A percentile compares a stretch with the other conserved stretches of the same genome.
Conservation (phyloP, 2,797 vertebrate species). For the Lepilemur septentrionalis region DNA sequence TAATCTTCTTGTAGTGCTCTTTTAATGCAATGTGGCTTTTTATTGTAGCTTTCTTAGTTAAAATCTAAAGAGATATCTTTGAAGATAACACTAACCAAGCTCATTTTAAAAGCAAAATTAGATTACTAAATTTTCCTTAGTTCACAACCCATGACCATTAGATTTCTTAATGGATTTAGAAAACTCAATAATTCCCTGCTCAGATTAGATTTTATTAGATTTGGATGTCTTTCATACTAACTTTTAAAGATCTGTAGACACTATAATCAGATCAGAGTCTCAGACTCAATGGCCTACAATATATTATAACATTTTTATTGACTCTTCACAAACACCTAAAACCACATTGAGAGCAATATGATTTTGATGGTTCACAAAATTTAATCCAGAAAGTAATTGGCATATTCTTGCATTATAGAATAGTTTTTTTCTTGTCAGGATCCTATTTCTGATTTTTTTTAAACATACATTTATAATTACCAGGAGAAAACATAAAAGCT, state of each 20-base stretch:
- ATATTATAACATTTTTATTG: slow-evolving; percentile 75
- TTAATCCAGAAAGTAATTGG: slow-evolving; percentile 61
- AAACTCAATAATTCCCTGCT: slow-evolving; percentile 80
- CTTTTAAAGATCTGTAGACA: slow-evolving; percentile 83
- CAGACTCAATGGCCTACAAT: slow-evolving; percentile 73
- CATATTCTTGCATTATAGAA: background rate
- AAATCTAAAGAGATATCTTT: slow-evolving; percentile 52
- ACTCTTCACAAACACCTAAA: slow-evolving; percentile 73
- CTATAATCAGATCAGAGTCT: slow-evolving; percentile 81
- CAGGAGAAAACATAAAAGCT: background rate
- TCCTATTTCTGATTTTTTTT: background rate
- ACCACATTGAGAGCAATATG: slow-evolving; percentile 72
- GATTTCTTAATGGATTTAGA: slow-evolving; percentile 80
- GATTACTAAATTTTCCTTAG: slow-evolving; percentile 74
- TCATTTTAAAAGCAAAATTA: slow-evolving; percentile 79
- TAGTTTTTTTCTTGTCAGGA: background rate
- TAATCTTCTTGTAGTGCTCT: background rate
- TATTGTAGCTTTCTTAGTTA: slow-evolving; percentile 44
- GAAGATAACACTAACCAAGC: slow-evolving; percentile 51
- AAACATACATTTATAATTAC: background rate
- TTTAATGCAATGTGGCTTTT: background rate
- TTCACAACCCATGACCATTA: slow-evolving; percentile 79
- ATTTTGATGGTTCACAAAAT: slow-evolving; percentile 36
- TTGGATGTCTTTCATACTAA: slow-evolving; percentile 82
- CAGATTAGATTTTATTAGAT: slow-evolving; percentile 82